These are phyloP conservation scores for Pantherophis guttatus DNA, from an alignment of 2,113 vertebrate species.

Conservation along the genomic window DNA sequence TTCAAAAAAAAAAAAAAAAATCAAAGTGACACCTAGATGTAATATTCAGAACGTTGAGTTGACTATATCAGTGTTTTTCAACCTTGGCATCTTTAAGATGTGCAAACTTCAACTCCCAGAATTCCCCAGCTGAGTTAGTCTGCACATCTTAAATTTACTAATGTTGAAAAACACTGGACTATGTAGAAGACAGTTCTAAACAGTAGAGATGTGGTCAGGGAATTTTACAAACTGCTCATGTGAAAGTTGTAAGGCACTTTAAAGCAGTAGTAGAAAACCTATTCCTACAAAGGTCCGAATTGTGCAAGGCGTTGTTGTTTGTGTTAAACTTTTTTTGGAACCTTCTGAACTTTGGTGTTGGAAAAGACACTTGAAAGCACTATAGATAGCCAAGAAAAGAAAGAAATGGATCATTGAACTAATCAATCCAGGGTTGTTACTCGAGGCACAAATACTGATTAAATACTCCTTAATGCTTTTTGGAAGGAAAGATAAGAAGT, in stretches of 20 bases:
- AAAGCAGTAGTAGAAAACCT: not conserved
- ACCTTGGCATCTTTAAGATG: not conserved
- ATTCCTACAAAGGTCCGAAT: not conserved
- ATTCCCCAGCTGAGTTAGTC: no score
- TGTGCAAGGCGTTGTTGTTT: not conserved
- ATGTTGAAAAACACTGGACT: not conserved
- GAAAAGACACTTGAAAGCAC: not conserved
- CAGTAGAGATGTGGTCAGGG: not conserved
- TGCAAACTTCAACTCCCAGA: no score
- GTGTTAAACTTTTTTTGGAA: not conserved
- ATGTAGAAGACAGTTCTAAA: not conserved
- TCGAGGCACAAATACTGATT: not conserved
- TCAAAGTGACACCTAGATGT: not conserved
- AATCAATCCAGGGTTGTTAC: not conserved
- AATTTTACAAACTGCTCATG: not conserved
- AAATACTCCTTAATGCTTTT: not conserved
- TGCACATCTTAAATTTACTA: not conserved
- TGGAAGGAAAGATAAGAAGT: not conserved
- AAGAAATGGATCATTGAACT: not conserved
- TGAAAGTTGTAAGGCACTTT: not conserved
- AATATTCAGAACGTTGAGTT: not conserved
- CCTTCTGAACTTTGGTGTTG: not conserved
- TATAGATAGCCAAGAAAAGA: not conserved
- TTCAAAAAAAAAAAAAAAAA: not conserved
- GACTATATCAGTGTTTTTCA: not conserved